Percentiles rank a stretch among this genome's conserved stretches.
These are phyloP conservation scores for Cairina moschata DNA, from an alignment of 2,113 vertebrate genomes.

Conservation along the genomic window DNA sequence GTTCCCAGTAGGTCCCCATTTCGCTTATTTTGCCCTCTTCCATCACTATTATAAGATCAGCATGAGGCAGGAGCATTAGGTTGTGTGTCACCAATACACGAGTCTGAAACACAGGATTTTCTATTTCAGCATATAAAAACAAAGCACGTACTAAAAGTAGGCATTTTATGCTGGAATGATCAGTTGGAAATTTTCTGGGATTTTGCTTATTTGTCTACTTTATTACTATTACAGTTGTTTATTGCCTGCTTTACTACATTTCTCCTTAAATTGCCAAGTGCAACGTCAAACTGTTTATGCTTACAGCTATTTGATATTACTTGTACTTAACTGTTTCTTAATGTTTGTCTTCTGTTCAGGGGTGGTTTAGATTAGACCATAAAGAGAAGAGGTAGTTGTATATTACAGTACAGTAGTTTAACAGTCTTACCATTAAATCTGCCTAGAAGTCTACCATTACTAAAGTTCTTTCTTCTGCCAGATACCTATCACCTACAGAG, in stretches of 20 bases:
- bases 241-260: not conserved
- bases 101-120: conserved; percentile 55
- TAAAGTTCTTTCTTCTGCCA: not conserved
- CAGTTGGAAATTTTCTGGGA: not conserved
- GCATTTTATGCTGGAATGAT: not conserved
- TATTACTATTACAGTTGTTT: not conserved
- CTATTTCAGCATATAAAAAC: not conserved
- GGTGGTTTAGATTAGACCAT: not conserved
- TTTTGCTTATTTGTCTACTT: not conserved
- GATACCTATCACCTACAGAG: not conserved
- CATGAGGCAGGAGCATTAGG: conserved; percentile 34
- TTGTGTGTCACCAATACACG: conserved; percentile 66
- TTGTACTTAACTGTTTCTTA: not conserved
- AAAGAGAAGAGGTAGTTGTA: not conserved
- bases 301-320: not conserved
- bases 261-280: not conserved
- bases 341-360: not conserved
- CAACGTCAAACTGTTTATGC: not conserved
- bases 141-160: not conserved
- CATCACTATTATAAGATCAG: conserved; percentile 57
- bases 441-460: not conserved
- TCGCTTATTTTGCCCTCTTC: conserved; percentile 47
- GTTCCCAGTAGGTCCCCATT: conserved; percentile 50
- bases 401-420: not conserved
- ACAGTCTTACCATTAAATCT: not conserved